Conservation (phyloP, 2,888 invertebrate species). For the Saturnia japonica region DNA sequence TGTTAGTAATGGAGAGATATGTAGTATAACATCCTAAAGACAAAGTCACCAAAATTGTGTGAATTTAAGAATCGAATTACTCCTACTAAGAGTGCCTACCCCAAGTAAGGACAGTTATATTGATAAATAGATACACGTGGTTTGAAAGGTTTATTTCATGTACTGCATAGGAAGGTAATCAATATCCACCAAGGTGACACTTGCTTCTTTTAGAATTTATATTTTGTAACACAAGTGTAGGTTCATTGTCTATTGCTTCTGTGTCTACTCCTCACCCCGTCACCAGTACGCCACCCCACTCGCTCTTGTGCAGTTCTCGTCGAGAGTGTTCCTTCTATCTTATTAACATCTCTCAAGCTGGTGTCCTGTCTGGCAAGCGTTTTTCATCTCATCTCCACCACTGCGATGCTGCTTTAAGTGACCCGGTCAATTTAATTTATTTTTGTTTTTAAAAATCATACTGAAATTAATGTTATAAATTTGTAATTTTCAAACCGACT, state of each 20-base stretch:
- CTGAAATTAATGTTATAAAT: background rate
- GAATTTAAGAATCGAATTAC: background rate
- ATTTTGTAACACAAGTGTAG: background rate
- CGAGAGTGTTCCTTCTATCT: background rate
- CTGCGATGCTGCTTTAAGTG: background rate
- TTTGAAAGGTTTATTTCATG: background rate
- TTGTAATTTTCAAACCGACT: background rate
- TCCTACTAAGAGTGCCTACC: background rate
- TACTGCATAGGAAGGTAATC: background rate
- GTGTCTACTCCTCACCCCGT: background rate
- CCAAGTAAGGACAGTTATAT: background rate
- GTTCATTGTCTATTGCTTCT: too few species aligned
- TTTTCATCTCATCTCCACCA: background rate
- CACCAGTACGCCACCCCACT: background rate
- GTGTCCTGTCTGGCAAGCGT: background rate
- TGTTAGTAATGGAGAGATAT: too few species aligned
- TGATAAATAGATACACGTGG: too few species aligned
- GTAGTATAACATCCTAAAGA: too few species aligned
- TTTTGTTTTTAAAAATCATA: background rate
- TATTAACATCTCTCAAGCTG: background rate
- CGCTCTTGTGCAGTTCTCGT: background rate
- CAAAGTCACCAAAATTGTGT: too few species aligned
- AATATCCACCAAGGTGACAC: background rate
- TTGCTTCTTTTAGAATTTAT: background rate
- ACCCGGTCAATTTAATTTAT: background rate